These are phyloP conservation scores for Equus quagga DNA, from an alignment of 2,113 vertebrate species.

Conservation along the genomic window DNA sequence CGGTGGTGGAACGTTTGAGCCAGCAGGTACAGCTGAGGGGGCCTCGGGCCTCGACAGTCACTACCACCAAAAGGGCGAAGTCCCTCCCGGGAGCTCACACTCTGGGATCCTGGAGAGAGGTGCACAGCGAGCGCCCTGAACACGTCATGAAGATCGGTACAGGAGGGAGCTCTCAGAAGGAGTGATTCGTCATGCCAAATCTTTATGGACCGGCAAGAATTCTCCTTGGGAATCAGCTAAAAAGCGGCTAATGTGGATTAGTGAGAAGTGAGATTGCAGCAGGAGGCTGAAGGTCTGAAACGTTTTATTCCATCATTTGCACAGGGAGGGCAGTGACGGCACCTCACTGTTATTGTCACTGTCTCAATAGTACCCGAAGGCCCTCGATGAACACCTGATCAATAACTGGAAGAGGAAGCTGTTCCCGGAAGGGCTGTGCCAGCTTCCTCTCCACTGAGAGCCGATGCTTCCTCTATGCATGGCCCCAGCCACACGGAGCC, in stretches of 20 bases:
- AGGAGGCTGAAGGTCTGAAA: neutral
- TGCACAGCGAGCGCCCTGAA: neutral
- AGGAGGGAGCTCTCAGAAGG: neutral
- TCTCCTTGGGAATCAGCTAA: neutral
- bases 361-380: neutral
- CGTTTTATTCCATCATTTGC: neutral
- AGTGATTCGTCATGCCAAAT: neutral
- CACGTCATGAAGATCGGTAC: fast-evolving
- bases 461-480: fast-evolving
- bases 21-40: neutral
- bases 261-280: too few relatives aligned
- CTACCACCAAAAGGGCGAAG: neutral
- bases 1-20: neutral
- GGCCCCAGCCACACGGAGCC: neutral
- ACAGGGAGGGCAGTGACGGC: neutral
- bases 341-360: neutral
- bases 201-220: neutral
- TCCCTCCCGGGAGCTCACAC: neutral
- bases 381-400: neutral
- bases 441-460: neutral
- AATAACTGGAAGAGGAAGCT: neutral
- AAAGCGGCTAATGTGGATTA: neutral
- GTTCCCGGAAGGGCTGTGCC: neutral
- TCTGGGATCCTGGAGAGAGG: too few relatives aligned
- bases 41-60: neutral